Conservation (phyloP, 2,797 vertebrate species). For the Tadarida brasiliensis region DNA sequence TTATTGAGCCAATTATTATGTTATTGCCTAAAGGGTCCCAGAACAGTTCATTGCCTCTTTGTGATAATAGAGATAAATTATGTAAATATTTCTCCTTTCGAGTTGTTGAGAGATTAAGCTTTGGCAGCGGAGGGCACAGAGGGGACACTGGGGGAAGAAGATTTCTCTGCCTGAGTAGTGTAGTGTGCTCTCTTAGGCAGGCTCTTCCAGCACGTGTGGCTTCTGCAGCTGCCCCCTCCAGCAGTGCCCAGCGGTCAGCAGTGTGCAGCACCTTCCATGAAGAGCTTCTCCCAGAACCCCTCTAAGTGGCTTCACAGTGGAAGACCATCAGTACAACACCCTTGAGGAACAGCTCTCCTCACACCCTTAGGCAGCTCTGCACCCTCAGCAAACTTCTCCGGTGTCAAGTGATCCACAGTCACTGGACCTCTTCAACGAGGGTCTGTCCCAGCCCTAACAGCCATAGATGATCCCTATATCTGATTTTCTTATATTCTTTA, state of each 20-base stretch:
- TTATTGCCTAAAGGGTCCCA: background rate
- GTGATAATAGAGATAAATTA: background rate
- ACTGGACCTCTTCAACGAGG: background rate
- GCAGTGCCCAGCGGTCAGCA: no score
- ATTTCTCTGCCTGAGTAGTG: background rate
- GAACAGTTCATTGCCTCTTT: conserved; percentile 23
- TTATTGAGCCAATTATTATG: background rate
- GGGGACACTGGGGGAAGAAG: background rate
- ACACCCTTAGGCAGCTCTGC: background rate
- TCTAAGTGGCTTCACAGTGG: background rate
- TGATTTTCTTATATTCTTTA: background rate
- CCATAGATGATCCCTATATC: background rate
- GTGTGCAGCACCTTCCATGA: background rate
- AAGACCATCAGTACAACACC: background rate
- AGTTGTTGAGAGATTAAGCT: background rate
- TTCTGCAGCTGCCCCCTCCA: background rate
- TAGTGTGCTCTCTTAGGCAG: background rate
- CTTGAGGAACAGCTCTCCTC: background rate
- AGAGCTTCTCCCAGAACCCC: background rate
- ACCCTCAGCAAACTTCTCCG: background rate
- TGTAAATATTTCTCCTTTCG: conserved; percentile 21
- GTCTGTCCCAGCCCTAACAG: background rate
- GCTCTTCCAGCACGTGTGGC: background rate
- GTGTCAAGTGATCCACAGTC: background rate
- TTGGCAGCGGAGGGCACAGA: background rate